These are phyloP conservation scores for Paralvinella palmiformis DNA, from an alignment of 1,140 invertebrate genomes.

Conservation along the genomic window DNA sequence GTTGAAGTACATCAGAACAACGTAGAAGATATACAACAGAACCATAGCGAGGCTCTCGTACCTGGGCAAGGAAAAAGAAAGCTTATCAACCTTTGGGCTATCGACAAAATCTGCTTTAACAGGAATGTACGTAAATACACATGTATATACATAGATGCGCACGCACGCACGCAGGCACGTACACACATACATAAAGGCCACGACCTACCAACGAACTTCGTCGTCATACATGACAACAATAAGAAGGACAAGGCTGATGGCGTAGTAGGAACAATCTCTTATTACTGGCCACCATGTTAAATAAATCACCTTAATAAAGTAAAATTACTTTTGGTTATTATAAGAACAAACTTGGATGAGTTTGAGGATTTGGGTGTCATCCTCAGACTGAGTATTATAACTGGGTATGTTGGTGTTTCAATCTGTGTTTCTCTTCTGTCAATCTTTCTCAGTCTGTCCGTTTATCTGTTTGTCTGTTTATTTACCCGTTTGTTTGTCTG, in stretches of 20 bases:
- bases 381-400: too few species aligned
- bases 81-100: neutral
- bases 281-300: constrained; percentile 89
- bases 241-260: constrained; percentile 76
- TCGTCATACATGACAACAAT: constrained; percentile 83
- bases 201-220: constrained; percentile 66
- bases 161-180: neutral
- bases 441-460: too few species aligned
- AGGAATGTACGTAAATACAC: neutral
- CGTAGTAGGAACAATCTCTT: constrained; percentile 81
- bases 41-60: constrained; percentile 43
- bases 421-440: too few species aligned
- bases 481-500: too few species aligned
- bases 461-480: too few species aligned
- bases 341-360: too few species aligned
- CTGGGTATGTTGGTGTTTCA: too few species aligned
- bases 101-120: neutral
- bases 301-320: constrained; percentile 82
- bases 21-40: constrained; percentile 41
- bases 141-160: neutral
- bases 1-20: constrained; percentile 47
- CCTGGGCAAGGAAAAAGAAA: constrained; percentile 27
- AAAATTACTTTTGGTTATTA: too few species aligned
- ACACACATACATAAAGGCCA: neutral
- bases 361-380: too few species aligned